These are phyloP conservation scores for Anarhynchus alexandrinus DNA, from an alignment of 2,113 vertebrate genomes.

Conservation along the genomic window DNA sequence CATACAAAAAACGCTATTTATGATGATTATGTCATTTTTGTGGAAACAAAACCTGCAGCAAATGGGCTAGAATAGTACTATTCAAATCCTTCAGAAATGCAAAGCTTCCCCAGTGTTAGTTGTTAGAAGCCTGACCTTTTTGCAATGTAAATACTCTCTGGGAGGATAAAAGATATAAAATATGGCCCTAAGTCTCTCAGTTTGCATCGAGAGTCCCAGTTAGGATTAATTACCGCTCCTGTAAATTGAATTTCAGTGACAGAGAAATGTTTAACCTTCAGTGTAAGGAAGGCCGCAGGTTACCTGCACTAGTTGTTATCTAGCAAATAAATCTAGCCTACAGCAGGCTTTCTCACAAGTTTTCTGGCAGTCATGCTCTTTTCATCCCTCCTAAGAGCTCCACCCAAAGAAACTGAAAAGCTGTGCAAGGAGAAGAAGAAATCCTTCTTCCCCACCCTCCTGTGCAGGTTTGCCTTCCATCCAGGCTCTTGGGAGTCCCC, in stretches of 20 bases:
- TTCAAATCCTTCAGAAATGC: slow-evolving; percentile 15
- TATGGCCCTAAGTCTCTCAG: neutral
- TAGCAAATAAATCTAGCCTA: neutral
- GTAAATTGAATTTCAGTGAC: neutral
- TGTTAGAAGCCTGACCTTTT: neutral
- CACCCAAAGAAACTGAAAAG: neutral
- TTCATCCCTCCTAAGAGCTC: neutral
- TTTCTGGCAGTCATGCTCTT: neutral
- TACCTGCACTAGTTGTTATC: neutral
- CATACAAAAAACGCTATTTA: neutral
- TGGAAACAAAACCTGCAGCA: slow-evolving; percentile 35
- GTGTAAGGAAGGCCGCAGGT: neutral
- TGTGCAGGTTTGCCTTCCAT: neutral
- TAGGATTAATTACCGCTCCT: neutral
- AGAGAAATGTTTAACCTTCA: neutral
- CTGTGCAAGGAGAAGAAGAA: neutral
- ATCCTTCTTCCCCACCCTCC: neutral
- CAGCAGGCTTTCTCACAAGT: neutral
- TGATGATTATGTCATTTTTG: slow-evolving; percentile 30
- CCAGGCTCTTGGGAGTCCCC: neutral
- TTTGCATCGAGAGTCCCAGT: neutral
- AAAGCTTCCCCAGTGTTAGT: neutral
- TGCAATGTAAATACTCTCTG: slow-evolving; percentile 1
- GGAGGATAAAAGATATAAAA: neutral
- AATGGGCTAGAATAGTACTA: neutral